Evolutionary conservation across 1,140 invertebrate genomes (phyloP), one percentile per base, ranked within the genome.

Genomic region (Lasioglossum albipes): DNA sequence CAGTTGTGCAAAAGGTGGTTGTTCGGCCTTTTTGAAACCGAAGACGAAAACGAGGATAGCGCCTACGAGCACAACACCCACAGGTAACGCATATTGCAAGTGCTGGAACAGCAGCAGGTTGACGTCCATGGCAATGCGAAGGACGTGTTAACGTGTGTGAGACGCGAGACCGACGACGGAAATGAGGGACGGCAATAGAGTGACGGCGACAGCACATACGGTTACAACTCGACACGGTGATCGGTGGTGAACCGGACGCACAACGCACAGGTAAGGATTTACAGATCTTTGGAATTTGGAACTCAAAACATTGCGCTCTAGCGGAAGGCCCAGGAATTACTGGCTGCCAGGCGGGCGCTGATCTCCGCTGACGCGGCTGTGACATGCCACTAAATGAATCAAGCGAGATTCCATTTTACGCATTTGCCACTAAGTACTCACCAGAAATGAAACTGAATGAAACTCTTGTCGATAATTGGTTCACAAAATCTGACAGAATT

Each of bases 21-120:
- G 95, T 90, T 96, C 95, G 69, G 95, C 94, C 83, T 95, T 94
- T 92, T 95, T 95, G 91, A 97, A 96, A 74, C 96, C 96, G 90
- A 96, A 96, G 73, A 94, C 94, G 93, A 96, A 96, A 84, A 96
- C 95, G 76, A 96, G 92, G 72, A 96, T 92, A 79, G 95, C 95
- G 82, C 94, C 94, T 84, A 96, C 90, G 86, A 96, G 93, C 84
- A 95, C 95, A 90, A 95, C 93, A 78, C 94, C 95, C 75, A 96
- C 95, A 85, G 95, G 95, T 83, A 95, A 93, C 74, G 94, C 94
- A 84, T 94, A 93, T 82, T 95, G 94, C 86, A 95, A 94, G 69
- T 95, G 90, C 87, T 89, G 89, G 45, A 93, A 74, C 66, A 93
- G 54, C 75, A 93, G 54, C 75, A 89, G 62, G 72, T 82, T 88